These are phyloP conservation scores for Triplophysa dalaica DNA, from an alignment of 2,113 vertebrate species.

Conservation along the genomic window DNA sequence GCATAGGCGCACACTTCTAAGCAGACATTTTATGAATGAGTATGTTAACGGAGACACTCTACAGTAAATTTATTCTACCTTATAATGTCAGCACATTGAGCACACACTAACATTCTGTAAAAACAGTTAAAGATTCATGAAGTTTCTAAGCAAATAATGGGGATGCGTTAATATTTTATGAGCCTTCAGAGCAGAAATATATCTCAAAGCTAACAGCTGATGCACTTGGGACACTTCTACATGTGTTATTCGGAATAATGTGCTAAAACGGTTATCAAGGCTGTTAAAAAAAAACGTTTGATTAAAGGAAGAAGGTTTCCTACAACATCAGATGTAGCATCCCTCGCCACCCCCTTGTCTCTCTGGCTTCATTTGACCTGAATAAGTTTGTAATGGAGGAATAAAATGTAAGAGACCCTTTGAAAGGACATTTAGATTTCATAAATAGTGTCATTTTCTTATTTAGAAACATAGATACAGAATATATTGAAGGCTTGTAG, in stretches of 20 bases:
- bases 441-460: not conserved
- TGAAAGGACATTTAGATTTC: conserved; percentile 12
- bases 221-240: conserved; percentile 11
- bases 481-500: no score
- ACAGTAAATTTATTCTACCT: not conserved
- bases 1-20: not conserved
- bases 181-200: conserved; percentile 17
- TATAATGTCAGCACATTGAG: not conserved
- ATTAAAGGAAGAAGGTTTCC: conserved; percentile 5
- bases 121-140: conserved; percentile 35
- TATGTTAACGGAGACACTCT: not conserved
- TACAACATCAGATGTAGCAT: not conserved
- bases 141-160: not conserved
- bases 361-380: conserved; percentile 15
- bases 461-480: no score
- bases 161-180: conserved; percentile 35
- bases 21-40: not conserved
- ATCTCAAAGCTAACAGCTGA: conserved; percentile 19
- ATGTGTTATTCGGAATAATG: not conserved
- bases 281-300: not conserved
- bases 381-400: conserved; percentile 20
- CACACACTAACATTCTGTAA: not conserved
- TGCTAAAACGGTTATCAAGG: not conserved
- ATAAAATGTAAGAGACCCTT: conserved; percentile 7
- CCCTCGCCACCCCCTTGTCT: not conserved